Percentiles rank a stretch among this genome's conserved stretches.
phyloP scores from a whole-genome alignment of 2,113 vertebrate genomes.

The Phoenicopterus ruber region DNA sequence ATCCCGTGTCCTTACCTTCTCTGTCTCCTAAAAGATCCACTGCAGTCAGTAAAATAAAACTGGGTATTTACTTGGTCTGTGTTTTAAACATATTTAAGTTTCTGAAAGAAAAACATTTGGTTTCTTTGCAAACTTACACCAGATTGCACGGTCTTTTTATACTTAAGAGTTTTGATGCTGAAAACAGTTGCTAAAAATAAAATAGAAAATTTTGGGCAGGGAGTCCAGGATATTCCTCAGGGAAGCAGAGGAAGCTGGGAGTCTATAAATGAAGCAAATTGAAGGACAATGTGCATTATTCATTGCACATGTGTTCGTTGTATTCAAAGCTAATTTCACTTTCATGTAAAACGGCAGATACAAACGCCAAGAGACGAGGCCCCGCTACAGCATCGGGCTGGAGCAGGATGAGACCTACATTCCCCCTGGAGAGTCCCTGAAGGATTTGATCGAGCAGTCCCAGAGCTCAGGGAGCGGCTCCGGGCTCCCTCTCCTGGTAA shows the following conservation, averaged over 20 bases:
- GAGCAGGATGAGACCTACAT: constrained; percentile 93
- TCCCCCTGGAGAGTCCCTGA: constrained; percentile 90
- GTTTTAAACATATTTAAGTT: background rate
- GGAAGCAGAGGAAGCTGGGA: background rate
- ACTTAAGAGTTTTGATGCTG: background rate
- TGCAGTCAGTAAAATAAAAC: background rate
- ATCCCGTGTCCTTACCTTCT: background rate
- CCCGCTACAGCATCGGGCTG: constrained; percentile 90
- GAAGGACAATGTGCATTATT: background rate
- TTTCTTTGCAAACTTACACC: background rate
- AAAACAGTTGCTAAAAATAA: background rate
- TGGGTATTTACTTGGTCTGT: background rate
- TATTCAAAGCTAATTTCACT: background rate
- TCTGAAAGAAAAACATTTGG: background rate
- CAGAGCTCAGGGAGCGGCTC: constrained; percentile 97
- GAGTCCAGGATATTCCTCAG: background rate
- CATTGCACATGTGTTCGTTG: background rate
- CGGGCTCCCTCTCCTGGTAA: constrained; percentile 97
- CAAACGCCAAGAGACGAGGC: constrained; percentile 86
- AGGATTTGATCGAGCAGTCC: constrained; percentile 94
- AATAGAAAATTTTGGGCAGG: background rate
- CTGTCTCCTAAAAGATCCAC: background rate
- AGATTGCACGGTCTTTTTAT: background rate
- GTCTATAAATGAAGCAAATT: background rate
- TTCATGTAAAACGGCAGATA: constrained; percentile 71